These are phyloP conservation scores for Fulica atra DNA, from an alignment of 2,113 vertebrate species.

Conservation along the genomic window DNA sequence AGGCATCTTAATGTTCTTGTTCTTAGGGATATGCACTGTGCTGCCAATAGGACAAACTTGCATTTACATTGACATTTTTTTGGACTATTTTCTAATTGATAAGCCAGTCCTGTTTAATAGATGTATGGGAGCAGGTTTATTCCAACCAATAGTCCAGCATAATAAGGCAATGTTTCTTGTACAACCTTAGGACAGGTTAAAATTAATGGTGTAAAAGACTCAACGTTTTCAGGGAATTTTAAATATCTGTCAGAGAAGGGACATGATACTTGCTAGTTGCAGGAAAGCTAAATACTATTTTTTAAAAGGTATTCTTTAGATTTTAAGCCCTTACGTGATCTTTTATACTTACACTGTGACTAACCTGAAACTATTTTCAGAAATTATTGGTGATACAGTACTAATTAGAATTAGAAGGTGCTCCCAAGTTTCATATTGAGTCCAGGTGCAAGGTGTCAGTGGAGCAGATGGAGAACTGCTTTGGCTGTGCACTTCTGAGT, in stretches of 20 bases:
- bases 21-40: background rate
- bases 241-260: background rate
- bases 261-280: background rate
- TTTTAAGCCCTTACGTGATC: background rate
- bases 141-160: background rate
- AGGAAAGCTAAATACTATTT: background rate
- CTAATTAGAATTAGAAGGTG: background rate
- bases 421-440: background rate
- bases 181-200: background rate
- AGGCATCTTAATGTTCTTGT: rapidly evolving
- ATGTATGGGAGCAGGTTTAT: background rate
- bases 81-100: background rate
- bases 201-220: background rate
- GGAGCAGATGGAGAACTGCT: background rate
- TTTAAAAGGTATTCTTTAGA: background rate
- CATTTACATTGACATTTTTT: background rate
- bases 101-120: background rate
- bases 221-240: background rate
- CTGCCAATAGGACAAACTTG: background rate
- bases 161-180: background rate
- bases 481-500: rapidly evolving
- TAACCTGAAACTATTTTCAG: background rate
- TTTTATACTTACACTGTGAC: background rate
- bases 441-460: background rate
- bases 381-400: background rate